Base-by-base conservation (phyloP, 1,140 invertebrate genomes). In the Papilio polytes region DNA sequence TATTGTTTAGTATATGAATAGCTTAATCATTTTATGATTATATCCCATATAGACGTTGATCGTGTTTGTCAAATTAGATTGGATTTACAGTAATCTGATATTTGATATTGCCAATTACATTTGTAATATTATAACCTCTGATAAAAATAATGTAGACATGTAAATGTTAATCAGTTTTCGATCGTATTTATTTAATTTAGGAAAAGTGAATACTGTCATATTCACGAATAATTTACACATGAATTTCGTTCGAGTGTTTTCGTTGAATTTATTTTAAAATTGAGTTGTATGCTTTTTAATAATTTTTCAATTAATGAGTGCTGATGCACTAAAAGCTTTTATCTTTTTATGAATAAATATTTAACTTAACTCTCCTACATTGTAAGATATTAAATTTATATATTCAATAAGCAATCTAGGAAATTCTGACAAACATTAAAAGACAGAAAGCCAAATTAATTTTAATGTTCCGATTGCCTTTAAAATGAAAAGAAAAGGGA, bases 1-100 rank as follows among this genome's bases (percentile, higher is more conserved):
- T 46, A 85, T 85, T 85, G 81, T 85, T 44, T 77, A 15, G 46
- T 41, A 77, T 44, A 36, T 80, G 78, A 83, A 83, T 81, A 56
- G 82, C 73, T 82, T 85, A 81, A 83, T 82, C 78, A 85, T 77
- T 46, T 44, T 26, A 12, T 48, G 20, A 83, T 78, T 80, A 78
- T 59, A n/a, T 12, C 15, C 6, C 10, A 46, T 48, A 53, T 31
- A 51, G 12, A 15, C 51, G 22, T 59, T 41, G 48, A 59, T 78
- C 51, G 1, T 10, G 13, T 26, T 53, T 26, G 51, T 56, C 48
- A 78, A 59, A 59, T 59, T 41, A 53, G 53, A 78, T 59, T 59
- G 76, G 36, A 22, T 78, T 59, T 20, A 59, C 76, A 77, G 13
- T 8, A 31, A 36, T 13, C 26, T 78, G 31, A 78, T 78, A 73